Conservation (phyloP, 2,888 invertebrate genomes). For the Syrista parreyssii region DNA sequence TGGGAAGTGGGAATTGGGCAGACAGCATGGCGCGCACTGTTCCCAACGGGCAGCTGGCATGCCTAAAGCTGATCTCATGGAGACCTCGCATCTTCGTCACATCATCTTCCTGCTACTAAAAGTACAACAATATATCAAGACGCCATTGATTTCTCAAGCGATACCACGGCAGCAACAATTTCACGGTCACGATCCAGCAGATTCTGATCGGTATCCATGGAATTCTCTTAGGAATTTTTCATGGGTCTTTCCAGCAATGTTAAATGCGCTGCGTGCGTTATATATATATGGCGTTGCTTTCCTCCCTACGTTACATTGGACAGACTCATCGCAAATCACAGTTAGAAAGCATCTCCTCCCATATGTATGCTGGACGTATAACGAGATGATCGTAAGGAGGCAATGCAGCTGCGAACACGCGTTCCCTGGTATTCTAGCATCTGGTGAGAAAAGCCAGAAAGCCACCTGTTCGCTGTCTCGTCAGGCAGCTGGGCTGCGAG, state of each 20-base stretch:
- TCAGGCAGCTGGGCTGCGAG: conserved; percentile 41
- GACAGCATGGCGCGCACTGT: conserved; percentile 55
- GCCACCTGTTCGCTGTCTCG: conserved; percentile 43
- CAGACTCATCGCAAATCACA: not conserved
- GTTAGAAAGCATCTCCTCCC: not conserved
- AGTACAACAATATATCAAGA: not conserved
- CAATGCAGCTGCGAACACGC: conserved; percentile 30
- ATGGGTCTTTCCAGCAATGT: not conserved
- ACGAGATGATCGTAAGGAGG: conserved; percentile 23
- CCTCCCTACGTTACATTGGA: not conserved
- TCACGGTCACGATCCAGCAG: not conserved
- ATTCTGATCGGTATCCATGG: not conserved
- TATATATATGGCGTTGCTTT: not conserved
- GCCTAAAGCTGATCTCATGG: not conserved
- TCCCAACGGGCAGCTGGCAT: not conserved
- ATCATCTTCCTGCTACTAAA: not conserved
- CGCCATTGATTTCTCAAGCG: not conserved
- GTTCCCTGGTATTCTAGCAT: conserved; percentile 34
- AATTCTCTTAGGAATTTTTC: not conserved
- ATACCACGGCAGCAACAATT: not conserved
- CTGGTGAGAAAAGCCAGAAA: conserved; percentile 44
- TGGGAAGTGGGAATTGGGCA: conserved; percentile 57
- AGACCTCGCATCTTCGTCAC: not conserved
- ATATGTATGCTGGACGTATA: not conserved
- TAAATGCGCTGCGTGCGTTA: not conserved